Base-by-base conservation (phyloP, 2,888 invertebrate genomes). In the Meganola albula region DNA sequence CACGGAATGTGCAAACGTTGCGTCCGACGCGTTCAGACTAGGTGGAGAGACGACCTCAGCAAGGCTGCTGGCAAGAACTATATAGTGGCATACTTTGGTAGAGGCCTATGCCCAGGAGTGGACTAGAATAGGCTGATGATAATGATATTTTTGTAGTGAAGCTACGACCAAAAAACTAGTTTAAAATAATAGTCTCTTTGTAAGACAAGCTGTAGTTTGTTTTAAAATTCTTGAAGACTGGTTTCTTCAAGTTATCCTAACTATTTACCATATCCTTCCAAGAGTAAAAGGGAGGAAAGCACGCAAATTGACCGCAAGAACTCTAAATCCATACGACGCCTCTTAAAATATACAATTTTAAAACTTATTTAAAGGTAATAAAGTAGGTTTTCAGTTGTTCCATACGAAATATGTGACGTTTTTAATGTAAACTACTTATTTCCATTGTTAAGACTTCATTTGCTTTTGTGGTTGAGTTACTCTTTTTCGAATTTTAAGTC, bases 381-480 rank as follows among this genome's bases (percentile, higher is more conserved):
- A 49, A 31, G 38, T 48, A 1, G 7, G 16, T 25, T 42, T 52
- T 53, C 1, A 6, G 0, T 13, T 39, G 1, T 4, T 0, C 24
- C 21, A 33, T 8, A 24, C 14, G 6, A 46, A 46, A 45, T 54
- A 53, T 68, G 44, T 49, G 34, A 20, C 58, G 11, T 65, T 65
- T 44, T 33, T 30, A 13, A 27, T 20, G 10, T 14, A 29, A 9
- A 13, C 12, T 24, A 23, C 13, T 22, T 34, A 27, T 12, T 36
- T 36, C 80, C 74, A 82, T 84, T 83, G 83, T 84, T 83, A 77
- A 73, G 66, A 73, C 82, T 83, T 82, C 82, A 83, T 84, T 84
- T 84, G 82, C 74, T 77, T 48, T 43, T 48, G 45, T 47, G 4
- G 52, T 58, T 58, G 46, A 53, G 62, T 66, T 70, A 52, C 65